Evolutionary conservation across 2,888 invertebrate genomes (phyloP), one percentile per base, ranked within the genome.

Genomic region (Entomobrya proxima): DNA sequence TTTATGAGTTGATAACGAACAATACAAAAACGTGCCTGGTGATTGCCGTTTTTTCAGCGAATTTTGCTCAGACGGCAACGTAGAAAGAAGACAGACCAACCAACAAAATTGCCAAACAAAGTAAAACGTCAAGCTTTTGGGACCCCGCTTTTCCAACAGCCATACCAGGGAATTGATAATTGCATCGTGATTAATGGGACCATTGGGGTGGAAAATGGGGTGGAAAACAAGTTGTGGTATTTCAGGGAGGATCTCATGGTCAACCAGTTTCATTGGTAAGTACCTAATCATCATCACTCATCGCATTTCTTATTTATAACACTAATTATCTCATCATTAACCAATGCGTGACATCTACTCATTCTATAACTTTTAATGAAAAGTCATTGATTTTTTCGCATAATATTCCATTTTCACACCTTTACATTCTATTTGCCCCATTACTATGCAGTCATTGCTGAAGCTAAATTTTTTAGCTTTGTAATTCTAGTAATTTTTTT

Each of bases 151-250:
- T 50, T 80, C 21, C 74, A 81, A 13, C 55, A 50, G 21, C 67
- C 58, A 30, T n/a, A n/a, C n/a, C n/a, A n/a, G 13, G 3, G 44
- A 37, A 13, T 74, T 44, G 37, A 55, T 18, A 61, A 40, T 1
- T 83, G 83, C 18, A 58, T 44, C n/a, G 44, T 82, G 11, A 55
- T 82, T 27, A 82, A 84, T 15, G 79, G 75, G 15, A 80, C 30
- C 3, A 44, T 75, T 40, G 85, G 85, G 2, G 15, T 50, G 0
- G 52, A 74, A 13, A 85, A 77, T 44, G 85, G 82, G 2, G 18
- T 44, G 2, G 87, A 87, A 50, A 87, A 87, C 18, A 64, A 44
- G 15, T 35, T 87, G n/a, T 87, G 85, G 85, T 87, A 87, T 61
- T 87, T 82, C 32, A 21, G 87, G 15, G 87, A 87, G 40, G 87